Percentiles rank a stretch among this genome's conserved stretches.
These are phyloP conservation scores for Myopa testacea DNA, from an alignment of 2,888 invertebrate genomes.

Conservation along the genomic window DNA sequence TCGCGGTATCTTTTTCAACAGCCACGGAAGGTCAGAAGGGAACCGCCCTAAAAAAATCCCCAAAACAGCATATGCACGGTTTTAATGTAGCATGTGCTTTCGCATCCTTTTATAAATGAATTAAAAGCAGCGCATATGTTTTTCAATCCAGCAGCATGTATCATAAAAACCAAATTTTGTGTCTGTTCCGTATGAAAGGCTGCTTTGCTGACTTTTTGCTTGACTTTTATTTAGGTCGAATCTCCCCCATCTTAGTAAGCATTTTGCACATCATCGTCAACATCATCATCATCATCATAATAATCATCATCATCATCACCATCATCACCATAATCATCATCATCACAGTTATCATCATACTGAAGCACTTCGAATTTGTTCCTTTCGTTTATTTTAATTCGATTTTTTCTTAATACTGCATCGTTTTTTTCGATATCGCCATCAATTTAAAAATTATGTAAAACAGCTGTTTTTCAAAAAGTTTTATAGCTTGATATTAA, in stretches of 20 bases:
- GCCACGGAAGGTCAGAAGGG: too few relatives aligned
- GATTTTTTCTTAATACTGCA: not conserved
- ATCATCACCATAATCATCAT: not conserved
- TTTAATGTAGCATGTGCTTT: not conserved
- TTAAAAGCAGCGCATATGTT: not conserved
- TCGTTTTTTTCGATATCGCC: not conserved
- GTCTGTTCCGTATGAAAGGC: not conserved
- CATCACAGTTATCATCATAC: too few relatives aligned
- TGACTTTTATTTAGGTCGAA: conserved; percentile 14
- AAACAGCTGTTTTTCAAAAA: not conserved
- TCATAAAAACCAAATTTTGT: not conserved
- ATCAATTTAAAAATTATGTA: not conserved
- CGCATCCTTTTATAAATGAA: not conserved
- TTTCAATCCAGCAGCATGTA: not conserved
- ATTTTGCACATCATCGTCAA: not conserved
- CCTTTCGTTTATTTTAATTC: not conserved
- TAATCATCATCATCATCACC: not conserved
- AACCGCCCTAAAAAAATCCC: too few relatives aligned
- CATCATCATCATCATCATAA: not conserved
- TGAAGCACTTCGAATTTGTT: too few relatives aligned
- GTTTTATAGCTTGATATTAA: not conserved
- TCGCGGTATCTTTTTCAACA: too few relatives aligned
- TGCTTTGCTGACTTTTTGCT: not conserved
- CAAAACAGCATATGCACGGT: too few relatives aligned
- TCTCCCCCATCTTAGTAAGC: not conserved